Evolutionary conservation across 2,113 vertebrate genomes (phyloP).

Genomic region (Chrysochloris asiatica): DNA sequence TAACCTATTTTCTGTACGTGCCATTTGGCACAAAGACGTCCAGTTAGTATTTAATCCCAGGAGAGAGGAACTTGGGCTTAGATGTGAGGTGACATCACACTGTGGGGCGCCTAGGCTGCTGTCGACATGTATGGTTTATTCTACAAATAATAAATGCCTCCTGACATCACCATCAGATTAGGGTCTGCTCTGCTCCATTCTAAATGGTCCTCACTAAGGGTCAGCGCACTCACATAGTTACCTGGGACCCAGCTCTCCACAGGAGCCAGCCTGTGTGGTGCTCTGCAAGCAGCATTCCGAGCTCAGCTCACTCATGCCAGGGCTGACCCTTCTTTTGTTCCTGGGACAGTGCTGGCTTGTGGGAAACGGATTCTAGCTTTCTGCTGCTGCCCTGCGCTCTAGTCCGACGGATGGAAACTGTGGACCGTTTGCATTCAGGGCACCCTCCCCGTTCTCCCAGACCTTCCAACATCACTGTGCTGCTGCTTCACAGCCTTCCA

Average conservation of each 20-base stretch:
- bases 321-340: too few species aligned
- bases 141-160: background rate
- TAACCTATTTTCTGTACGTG: background rate
- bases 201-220: background rate
- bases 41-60: background rate
- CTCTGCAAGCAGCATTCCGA: too few species aligned
- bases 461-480: background rate
- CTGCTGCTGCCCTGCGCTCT: too few species aligned
- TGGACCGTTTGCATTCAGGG: background rate
- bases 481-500: background rate
- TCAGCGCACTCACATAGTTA: background rate
- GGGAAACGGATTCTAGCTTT: background rate
- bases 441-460: background rate
- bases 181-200: background rate
- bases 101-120: background rate
- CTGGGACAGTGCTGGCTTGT: too few species aligned
- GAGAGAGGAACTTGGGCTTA: background rate
- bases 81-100: background rate
- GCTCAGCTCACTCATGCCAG: accelerated
- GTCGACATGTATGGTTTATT: background rate
- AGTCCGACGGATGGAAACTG: too few species aligned
- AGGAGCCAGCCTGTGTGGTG: background rate
- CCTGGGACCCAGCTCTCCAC: background rate
- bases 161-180: background rate
- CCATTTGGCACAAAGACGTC: background rate